A percentile compares a stretch with the other conserved stretches of the same genome.
phyloP scores from a whole-genome alignment of 2,888 invertebrate species.

The Cataglyphis livida region DNA sequence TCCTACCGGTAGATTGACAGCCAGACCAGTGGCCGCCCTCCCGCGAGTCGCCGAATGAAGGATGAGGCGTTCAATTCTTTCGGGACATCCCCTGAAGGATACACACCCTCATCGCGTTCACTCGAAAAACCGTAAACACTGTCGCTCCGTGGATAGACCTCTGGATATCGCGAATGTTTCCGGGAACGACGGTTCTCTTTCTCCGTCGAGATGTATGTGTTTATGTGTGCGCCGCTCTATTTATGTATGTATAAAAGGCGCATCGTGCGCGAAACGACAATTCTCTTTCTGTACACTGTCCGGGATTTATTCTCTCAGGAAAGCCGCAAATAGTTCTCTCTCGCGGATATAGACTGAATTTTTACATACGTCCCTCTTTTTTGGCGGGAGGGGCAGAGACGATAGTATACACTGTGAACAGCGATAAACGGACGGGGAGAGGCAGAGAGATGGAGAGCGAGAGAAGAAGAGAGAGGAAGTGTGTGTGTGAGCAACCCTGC shows the following conservation, averaged over 20 bases:
- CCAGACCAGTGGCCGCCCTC: background rate
- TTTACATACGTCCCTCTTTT: conserved; percentile 3
- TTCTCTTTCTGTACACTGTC: background rate
- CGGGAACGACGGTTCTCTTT: conserved; percentile 3
- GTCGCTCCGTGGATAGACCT: background rate
- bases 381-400: background rate
- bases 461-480: conserved; percentile 39
- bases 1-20: background rate
- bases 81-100: background rate
- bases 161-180: conserved; percentile 33
- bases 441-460: conserved; percentile 9
- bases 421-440: background rate
- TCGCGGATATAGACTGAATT: background rate
- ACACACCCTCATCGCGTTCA: conserved; percentile 6
- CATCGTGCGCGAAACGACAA: conserved; percentile 16
- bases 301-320: background rate
- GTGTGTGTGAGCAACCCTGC: conserved; percentile 20
- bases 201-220: background rate
- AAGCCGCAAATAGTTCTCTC: background rate
- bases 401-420: background rate
- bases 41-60: background rate
- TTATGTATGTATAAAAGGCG: conserved; percentile 38
- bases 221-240: conserved; percentile 20
- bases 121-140: conserved; percentile 20
- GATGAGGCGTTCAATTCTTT: background rate